A percentile compares a stretch with the other conserved stretches of the same genome.
Conservation (phyloP, 2,113 vertebrate genomes). For the Motacilla alba region DNA sequence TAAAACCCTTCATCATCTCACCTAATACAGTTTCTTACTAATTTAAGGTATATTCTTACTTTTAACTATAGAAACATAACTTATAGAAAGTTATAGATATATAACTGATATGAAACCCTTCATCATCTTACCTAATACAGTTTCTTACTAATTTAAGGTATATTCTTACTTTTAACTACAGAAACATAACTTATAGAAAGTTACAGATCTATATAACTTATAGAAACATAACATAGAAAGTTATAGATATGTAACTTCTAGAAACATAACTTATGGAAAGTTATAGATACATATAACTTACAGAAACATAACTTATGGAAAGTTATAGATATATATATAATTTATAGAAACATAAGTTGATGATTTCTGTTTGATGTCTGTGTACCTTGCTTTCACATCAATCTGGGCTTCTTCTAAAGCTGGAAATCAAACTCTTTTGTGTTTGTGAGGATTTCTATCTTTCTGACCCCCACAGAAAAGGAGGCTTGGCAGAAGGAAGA, state of each 20-base stretch:
- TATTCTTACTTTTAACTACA: background rate
- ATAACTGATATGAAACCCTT: background rate
- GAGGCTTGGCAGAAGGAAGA: background rate
- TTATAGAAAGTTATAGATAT: too few relatives aligned
- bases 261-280: too few relatives aligned
- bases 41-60: background rate
- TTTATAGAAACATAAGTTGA: background rate
- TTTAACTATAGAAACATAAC: background rate
- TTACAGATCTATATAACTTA: too few relatives aligned
- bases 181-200: too few relatives aligned
- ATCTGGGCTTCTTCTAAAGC: background rate
- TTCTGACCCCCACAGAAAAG: background rate
- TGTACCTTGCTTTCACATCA: background rate
- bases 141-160: background rate
- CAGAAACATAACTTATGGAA: too few relatives aligned
- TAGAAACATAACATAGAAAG: too few relatives aligned
- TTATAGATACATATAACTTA: too few relatives aligned
- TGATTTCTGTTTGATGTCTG: background rate
- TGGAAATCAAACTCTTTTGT: background rate
- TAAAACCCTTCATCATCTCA: background rate
- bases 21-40: background rate
- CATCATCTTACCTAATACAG: background rate
- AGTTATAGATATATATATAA: too few relatives aligned
- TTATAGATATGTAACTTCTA: too few relatives aligned
- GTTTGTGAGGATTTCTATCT: background rate